Evolutionary conservation across 2,797 vertebrate genomes (phyloP), one percentile per base, ranked within the genome.

Genomic region (Rhodeus uyekii): DNA sequence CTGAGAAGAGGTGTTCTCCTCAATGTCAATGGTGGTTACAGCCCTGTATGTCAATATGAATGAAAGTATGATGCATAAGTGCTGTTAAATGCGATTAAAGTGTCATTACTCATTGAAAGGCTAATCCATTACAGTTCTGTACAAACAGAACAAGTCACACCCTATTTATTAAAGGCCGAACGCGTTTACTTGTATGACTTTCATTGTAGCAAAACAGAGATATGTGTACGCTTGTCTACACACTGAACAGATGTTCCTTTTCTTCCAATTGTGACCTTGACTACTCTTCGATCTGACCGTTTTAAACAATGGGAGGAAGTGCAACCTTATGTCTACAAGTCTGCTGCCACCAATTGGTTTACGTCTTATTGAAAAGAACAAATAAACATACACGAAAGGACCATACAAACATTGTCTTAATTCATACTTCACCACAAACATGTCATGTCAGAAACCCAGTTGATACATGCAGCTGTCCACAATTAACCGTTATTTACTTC

Each of bases 221-320:
- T 24, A 44, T 34, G 12, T 0, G n/a, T 46, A 44, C 4, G n/a
- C 34, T 14, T n/a, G 58, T 75, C 80, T 16, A n/a, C 69, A 39
- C 16, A 16, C 46, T 12, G 50, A 76, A 68, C 81, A 82, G 73
- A 82, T 88, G 83, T 79, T 68, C 29, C 76, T 82, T 81, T 76
- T 78, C 53, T 86, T 82, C 76, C 87, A 85, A 72, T 32, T 32
- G 65, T 81, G 90, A 87, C 90, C 85, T 80, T 61, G 84, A 87
- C 87, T 90, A 90, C 84, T 90, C 90, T 91, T 89, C 92, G 90
- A 93, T 90, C 90, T 89, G 85, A 89, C 75, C 87, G 88, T 87
- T 86, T 83, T 83, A 89, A 93, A 95, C 94, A 94, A 94, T 93
- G 91, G 89, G 87, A 89, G 94, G 94, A 94, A 93, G 91, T 87